phyloP scores from a whole-genome alignment of 1,140 invertebrate species.

The Homarus americanus region DNA sequence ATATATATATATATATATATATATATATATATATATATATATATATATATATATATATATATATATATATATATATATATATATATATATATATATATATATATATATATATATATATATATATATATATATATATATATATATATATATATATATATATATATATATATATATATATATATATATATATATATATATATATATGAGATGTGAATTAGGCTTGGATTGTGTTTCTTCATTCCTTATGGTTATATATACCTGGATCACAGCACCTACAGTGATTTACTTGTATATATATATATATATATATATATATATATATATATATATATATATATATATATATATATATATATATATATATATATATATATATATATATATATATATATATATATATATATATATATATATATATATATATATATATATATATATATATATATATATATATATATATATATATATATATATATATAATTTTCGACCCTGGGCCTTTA shows the following conservation, averaged over 20 bases:
- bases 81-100: conserved; percentile 8
- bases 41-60: background rate
- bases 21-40: conserved; percentile 24
- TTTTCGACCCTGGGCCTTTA: background rate
- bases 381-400: conserved; percentile 23
- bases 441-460: conserved; percentile 34
- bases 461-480: conserved; percentile 33
- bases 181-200: too few relatives aligned
- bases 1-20: too few relatives aligned
- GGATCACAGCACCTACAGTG: too few relatives aligned
- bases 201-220: too few relatives aligned
- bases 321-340: background rate
- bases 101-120: background rate
- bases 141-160: conserved; percentile 31
- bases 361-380: conserved; percentile 15
- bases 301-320: background rate
- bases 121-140: background rate
- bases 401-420: conserved; percentile 23
- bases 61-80: conserved; percentile 8
- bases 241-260: background rate
- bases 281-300: background rate
- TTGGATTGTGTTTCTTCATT: background rate
- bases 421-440: conserved; percentile 23
- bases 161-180: background rate
- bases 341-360: background rate